Percentiles rank a stretch among this genome's conserved stretches.
Evolutionary conservation across 2,113 vertebrate genomes (phyloP).

Genomic region (Etia nguti): DNA sequence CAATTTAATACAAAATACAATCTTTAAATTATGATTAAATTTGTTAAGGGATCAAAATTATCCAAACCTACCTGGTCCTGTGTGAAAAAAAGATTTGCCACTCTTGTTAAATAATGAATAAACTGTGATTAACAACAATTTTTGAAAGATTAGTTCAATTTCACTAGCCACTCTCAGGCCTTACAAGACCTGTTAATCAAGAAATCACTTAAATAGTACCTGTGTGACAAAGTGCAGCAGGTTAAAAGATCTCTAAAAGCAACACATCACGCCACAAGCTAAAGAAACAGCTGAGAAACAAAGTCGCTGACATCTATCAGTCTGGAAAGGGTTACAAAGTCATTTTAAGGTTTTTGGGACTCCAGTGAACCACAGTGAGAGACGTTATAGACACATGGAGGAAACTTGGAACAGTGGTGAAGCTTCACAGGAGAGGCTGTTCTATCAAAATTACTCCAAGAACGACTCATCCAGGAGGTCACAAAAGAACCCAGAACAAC

Average conservation of each 20-base stretch:
- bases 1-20: neutral
- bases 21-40: neutral
- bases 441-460: neutral
- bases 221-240: neutral
- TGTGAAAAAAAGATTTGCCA: neutral
- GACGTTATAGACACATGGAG: neutral
- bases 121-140: neutral
- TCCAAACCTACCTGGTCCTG: neutral
- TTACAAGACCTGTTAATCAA: too few relatives aligned
- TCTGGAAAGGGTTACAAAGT: neutral
- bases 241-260: neutral
- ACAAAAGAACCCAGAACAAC: neutral
- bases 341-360: neutral
- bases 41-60: neutral
- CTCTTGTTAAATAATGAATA: neutral
- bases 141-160: neutral
- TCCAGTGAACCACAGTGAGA: neutral
- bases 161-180: neutral
- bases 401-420: neutral
- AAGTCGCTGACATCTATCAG: neutral
- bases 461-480: neutral
- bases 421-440: neutral
- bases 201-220: too few relatives aligned
- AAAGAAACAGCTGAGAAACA: neutral
- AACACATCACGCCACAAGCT: neutral